phyloP scores from a whole-genome alignment of 2,113 vertebrate species.

The Tetraodon nigroviridis region DNA sequence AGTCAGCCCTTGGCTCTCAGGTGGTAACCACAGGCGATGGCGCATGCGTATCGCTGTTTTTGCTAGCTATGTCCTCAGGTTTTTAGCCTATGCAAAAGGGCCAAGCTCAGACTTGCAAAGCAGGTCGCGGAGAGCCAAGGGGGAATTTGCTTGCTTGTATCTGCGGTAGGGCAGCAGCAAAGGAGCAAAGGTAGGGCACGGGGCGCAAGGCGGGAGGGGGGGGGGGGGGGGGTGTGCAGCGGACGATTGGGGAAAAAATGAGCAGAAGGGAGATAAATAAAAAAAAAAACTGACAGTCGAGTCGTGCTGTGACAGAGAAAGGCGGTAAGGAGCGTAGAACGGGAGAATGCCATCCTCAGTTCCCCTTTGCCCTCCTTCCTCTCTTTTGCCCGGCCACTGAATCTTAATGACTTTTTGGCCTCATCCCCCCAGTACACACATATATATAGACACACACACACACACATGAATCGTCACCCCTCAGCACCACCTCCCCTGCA shows the following conservation, averaged over 20 bases:
- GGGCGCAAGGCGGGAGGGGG: background rate
- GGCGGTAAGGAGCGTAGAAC: conserved; percentile 41
- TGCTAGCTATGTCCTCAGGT: conserved; percentile 11
- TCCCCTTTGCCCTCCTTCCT: conserved; percentile 77
- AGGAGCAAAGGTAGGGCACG: conserved; percentile 5
- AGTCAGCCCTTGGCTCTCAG: conserved; percentile 47
- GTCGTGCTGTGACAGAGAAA: conserved; percentile 64
- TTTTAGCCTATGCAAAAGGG: conserved; percentile 18
- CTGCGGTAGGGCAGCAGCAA: conserved; percentile 21
- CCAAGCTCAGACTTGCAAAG: conserved; percentile 25
- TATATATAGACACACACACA: conserved; percentile 18
- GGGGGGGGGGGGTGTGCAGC: conserved; percentile 69
- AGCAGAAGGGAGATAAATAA: conserved; percentile 56
- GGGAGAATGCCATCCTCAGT: conserved; percentile 63
- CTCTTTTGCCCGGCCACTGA: conserved; percentile 71
- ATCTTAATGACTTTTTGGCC: conserved; percentile 65
- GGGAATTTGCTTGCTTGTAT: background rate
- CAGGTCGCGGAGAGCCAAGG: conserved; percentile 8
- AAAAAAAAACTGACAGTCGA: conserved; percentile 55
- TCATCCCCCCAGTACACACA: conserved; percentile 9
- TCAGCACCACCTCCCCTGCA: background rate
- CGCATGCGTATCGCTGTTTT: conserved; percentile 7
- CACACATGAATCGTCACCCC: conserved; percentile 1
- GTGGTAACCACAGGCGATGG: conserved; percentile 26
- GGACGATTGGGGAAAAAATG: conserved; percentile 55